A percentile compares a stretch with the other conserved stretches of the same genome.
phyloP scores from a whole-genome alignment of 2,797 vertebrate species.

The Meriones psammophilus region DNA sequence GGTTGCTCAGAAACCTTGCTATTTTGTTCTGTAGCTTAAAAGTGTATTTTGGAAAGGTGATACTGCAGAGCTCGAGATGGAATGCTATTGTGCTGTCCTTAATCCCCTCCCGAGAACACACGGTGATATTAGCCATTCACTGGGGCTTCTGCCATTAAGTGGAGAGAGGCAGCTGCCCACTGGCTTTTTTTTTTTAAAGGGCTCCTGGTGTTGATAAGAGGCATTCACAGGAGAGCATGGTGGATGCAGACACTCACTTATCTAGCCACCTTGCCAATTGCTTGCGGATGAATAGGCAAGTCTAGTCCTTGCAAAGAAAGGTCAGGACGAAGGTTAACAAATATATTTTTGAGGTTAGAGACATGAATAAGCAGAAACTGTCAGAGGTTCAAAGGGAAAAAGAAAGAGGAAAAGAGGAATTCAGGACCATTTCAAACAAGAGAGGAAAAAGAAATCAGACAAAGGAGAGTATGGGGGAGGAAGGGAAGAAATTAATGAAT shows the following conservation, averaged over 20 bases:
- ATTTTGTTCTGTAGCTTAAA: background rate
- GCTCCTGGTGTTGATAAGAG: conserved; percentile 66
- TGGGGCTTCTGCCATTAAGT: conserved; percentile 58
- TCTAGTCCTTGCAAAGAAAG: conserved; percentile 68
- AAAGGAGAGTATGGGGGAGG: conserved; percentile 53
- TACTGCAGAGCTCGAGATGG: conserved; percentile 62
- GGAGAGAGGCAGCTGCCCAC: conserved; percentile 15
- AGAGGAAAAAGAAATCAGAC: conserved; percentile 70
- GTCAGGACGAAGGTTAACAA: conserved; percentile 76
- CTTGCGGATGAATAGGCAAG: conserved; percentile 72
- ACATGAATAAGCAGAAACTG: conserved; percentile 77
- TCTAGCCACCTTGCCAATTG: conserved; percentile 64
- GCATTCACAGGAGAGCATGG: conserved; percentile 37
- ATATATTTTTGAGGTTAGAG: conserved; percentile 77
- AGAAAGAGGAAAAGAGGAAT: conserved; percentile 56
- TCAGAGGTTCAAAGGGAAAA: conserved; percentile 67
- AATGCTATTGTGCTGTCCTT: conserved; percentile 62
- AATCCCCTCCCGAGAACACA: conserved; percentile 58
- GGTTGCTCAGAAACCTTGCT: conserved; percentile 45
- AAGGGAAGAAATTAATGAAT: conserved; percentile 66
- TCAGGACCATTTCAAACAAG: conserved; percentile 58
- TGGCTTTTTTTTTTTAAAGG: conserved; percentile 60
- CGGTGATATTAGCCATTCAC: conserved; percentile 27
- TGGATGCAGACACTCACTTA: conserved; percentile 48
- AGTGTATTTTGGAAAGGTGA: conserved; percentile 66